Evolutionary conservation across 2,888 invertebrate genomes (phyloP), one percentile per base, ranked within the genome.

Genomic region (Apamea epomidion): DNA sequence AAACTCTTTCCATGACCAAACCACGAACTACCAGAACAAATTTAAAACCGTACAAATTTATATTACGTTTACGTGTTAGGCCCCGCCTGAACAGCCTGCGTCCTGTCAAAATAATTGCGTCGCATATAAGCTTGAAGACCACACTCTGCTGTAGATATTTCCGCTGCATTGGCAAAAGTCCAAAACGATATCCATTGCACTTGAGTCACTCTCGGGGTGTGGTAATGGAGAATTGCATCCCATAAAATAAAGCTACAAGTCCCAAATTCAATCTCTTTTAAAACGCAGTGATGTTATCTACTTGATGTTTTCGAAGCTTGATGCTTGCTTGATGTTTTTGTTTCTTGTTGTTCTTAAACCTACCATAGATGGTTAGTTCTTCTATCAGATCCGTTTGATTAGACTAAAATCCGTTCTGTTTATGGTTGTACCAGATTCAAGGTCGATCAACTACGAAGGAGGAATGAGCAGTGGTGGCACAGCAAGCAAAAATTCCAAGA

Each of bases 121-220:
- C 65, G 5, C 54, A 48, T 76, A 8, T 80, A 21, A 37, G 29
- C 69, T 62, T 64, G 37, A 29, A 64, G 73, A 64, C 54, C 32
- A 54, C 64, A 54, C 54, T 37, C 45, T 48, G 37, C 48, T 16
- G 16, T 12, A 37, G 42, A 37, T 29, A 75, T 45, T 54, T 58
- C 29, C 37, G 7, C 64, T 48, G 25, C 32, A 21, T 83, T 84
- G 86, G 84, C 86, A 29, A 21, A 16, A 60, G 21, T 72, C 83
- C 84, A 84, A 64, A 58, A 68, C 58, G 62, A 83, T 64, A 69
- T 82, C 75, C 75, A 82, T 69, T 71, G 71, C 71, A 77, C 76
- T 84, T 74, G 58, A 82, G 37, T 65, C 65, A 37, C 76, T 48
- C 51, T 69, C 29, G 60, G 32, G 70, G 74, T 74, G 70, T 64